phyloP scores from a whole-genome alignment of 2,113 vertebrate genomes.

The Mystacornis crossleyi region DNA sequence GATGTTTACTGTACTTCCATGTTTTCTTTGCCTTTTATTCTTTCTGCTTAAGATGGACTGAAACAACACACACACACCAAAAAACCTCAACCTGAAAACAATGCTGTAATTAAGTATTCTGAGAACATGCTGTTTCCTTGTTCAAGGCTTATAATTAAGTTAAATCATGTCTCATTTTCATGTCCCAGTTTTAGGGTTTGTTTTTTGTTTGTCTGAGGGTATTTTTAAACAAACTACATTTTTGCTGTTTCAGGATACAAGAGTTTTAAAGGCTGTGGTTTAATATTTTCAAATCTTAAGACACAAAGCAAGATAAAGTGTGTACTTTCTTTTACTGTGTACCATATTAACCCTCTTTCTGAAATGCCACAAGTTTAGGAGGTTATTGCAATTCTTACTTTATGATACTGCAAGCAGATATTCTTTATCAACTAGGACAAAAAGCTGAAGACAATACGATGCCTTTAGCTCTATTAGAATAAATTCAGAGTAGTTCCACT shows the following conservation, averaged over 20 bases:
- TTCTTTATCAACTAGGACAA: neutral
- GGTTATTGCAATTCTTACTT: neutral
- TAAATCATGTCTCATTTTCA: constrained; percentile 51
- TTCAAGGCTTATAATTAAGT: constrained; percentile 56
- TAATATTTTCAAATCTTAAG: neutral
- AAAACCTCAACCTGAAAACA: neutral
- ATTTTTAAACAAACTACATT: constrained; percentile 16
- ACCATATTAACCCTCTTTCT: neutral
- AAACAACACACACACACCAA: neutral
- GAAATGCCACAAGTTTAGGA: neutral
- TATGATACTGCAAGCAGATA: neutral
- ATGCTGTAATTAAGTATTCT: constrained; percentile 58
- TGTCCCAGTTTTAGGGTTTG: neutral
- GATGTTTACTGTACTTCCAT: constrained; percentile 50
- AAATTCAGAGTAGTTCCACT: neutral
- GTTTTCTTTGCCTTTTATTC: constrained; percentile 34
- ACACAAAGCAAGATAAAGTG: neutral
- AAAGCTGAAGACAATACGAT: neutral
- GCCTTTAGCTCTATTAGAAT: neutral
- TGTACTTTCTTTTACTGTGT: neutral
- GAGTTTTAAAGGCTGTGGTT: neutral
- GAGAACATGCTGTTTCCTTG: constrained; percentile 42
- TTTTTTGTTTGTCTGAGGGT: neutral
- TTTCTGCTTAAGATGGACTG: neutral
- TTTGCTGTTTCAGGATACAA: neutral